These are phyloP conservation scores for Drosophila santomea DNA, from an alignment of 1,140 invertebrate genomes.

Conservation along the genomic window DNA sequence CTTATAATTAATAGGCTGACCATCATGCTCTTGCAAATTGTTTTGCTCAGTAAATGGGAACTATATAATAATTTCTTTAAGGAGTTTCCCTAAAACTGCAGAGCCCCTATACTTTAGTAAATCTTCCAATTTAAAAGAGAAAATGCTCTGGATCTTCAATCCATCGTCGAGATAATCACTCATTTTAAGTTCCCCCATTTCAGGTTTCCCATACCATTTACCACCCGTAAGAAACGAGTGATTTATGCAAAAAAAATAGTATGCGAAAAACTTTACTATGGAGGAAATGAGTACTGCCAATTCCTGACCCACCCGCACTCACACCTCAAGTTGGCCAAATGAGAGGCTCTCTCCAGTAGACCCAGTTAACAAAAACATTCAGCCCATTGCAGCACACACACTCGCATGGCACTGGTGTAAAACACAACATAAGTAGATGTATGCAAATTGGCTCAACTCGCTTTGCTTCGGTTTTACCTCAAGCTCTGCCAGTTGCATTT, in stretches of 20 bases:
- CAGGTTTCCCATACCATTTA: slow-evolving; percentile 17
- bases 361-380: slow-evolving; percentile 58
- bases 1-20: too few species aligned
- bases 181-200: slow-evolving; percentile 28
- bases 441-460: slow-evolving; percentile 75
- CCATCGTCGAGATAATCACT: slow-evolving; percentile 31
- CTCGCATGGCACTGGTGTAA: slow-evolving; percentile 13
- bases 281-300: slow-evolving; percentile 13
- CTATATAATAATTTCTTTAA: not conserved
- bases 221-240: slow-evolving; percentile 3
- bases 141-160: slow-evolving; percentile 19
- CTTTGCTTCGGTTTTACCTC: slow-evolving; percentile 31
- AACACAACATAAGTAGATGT: slow-evolving; percentile 60
- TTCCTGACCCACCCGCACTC: slow-evolving; percentile 27
- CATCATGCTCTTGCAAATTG: too few species aligned
- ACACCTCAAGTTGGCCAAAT: slow-evolving; percentile 7
- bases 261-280: slow-evolving; percentile 11
- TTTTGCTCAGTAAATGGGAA: not conserved
- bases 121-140: slow-evolving; percentile 32
- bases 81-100: not conserved
- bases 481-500: slow-evolving; percentile 41
- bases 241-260: slow-evolving; percentile 36
- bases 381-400: slow-evolving; percentile 39
- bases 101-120: slow-evolving; percentile 1
- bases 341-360: slow-evolving; percentile 28